Evolutionary conservation across 2,888 invertebrate genomes (phyloP), one percentile per base, ranked within the genome.

Genomic region (Drosophila algonquin): DNA sequence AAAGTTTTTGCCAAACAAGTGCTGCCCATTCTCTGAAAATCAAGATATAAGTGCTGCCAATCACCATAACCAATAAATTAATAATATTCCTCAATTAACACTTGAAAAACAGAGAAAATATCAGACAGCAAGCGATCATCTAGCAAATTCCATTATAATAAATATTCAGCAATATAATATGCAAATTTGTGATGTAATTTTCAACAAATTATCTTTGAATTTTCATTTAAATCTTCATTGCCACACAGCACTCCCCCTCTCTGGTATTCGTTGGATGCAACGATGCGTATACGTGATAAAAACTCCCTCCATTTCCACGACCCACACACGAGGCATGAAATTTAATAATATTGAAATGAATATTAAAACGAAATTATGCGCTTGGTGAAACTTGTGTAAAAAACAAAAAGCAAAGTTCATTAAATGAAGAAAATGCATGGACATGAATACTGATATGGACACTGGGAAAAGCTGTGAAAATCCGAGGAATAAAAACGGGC

Each of bases 211-310:
- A 40, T 40, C 40, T 40, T 40, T 40, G n/a, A 7, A n/a, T n/a
- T 14, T 40, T 40, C 14, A 40, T 40, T 40, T 40, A 40, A 40
- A 40, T n/a, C 40, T 40, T 40, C n/a, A 40, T n/a, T 40, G 14
- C 6, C 35, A 6, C 14, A 35, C 14, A 35, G 12, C 35, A 14
- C 35, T 7, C n/a, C 7, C 40, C 1, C 40, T 40, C 14, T n/a
- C 7, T 7, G 14, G 40, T 6, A 7, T 40, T 40, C n/a, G 14
- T 7, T 40, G 14, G 7, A 58, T 57, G 50, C 76, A 65, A 5
- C 48, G 76, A 60, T 70, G 71, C 70, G 62, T 55, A 50, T 24
- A 12, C 12, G 14, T 40, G 79, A 79, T 76, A 79, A 75, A 64
- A 56, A 40, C 40, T 40, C 14, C 1, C 24, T 18, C 24, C 3